phyloP scores from a whole-genome alignment of 2,113 vertebrate genomes.

The Sminthopsis crassicaudata region DNA sequence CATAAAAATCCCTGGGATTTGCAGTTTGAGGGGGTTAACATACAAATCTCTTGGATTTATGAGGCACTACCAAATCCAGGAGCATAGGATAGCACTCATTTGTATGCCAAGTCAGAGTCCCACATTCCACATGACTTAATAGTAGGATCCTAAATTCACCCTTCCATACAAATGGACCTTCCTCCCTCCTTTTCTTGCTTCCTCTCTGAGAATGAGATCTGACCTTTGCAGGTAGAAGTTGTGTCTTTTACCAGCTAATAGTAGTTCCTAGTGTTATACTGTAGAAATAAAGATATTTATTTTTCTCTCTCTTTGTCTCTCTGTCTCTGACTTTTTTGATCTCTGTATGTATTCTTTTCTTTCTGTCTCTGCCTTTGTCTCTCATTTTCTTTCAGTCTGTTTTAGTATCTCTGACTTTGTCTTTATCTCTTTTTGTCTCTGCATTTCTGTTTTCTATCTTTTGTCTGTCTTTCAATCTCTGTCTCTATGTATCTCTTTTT shows the following conservation, averaged over 20 bases:
- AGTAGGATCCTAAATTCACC: background rate
- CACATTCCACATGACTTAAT: background rate
- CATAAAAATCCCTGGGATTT: background rate
- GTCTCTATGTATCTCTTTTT: background rate
- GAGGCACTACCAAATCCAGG: background rate
- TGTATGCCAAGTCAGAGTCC: background rate
- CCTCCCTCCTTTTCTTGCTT: fast-evolving
- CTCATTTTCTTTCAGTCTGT: background rate
- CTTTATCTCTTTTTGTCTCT: background rate
- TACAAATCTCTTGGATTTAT: background rate
- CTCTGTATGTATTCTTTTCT: background rate
- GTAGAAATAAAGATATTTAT: background rate
- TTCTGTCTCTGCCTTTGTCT: background rate
- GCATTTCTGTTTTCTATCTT: no score
- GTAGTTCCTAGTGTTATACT: background rate
- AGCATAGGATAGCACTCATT: background rate
- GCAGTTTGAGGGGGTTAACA: background rate
- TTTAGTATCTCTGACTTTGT: background rate
- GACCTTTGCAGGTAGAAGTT: background rate
- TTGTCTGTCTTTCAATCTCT: background rate
- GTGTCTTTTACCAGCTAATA: background rate
- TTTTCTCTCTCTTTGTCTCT: background rate
- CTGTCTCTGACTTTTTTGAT: background rate
- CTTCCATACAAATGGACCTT: background rate
- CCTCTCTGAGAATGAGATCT: background rate